Evolutionary conservation across 1,140 invertebrate genomes (phyloP).

Genomic region (Drosophila murphyi): DNA sequence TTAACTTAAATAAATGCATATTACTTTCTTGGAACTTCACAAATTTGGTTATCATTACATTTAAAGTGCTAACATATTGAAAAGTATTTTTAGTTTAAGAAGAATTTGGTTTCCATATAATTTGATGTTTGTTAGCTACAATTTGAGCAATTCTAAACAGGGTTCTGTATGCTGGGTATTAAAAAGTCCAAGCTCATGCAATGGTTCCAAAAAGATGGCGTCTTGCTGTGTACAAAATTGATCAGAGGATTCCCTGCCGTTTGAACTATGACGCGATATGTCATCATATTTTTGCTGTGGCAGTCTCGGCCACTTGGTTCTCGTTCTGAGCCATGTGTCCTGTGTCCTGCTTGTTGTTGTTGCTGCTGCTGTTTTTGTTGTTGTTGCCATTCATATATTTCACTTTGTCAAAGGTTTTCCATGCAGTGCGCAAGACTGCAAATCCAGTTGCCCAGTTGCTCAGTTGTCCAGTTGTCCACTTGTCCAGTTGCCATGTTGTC

Average conservation of each 20-base stretch:
- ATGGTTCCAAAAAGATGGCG: slow-evolving; percentile 79
- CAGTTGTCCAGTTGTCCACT: slow-evolving; percentile 13
- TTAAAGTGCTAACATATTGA: too few relatives aligned
- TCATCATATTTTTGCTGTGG: slow-evolving; percentile 83
- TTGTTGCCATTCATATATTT: slow-evolving; percentile 68
- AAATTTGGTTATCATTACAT: too few relatives aligned
- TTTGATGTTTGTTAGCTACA: background rate
- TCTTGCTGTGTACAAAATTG: slow-evolving; percentile 84
- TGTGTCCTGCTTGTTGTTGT: slow-evolving; percentile 2
- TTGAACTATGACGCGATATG: slow-evolving; percentile 85
- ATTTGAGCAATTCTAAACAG: background rate
- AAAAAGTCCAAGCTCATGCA: slow-evolving; percentile 19
- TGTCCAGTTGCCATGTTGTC: slow-evolving; percentile 8
- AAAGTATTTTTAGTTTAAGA: too few relatives aligned
- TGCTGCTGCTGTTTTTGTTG: slow-evolving; percentile 10
- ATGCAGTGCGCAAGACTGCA: slow-evolving; percentile 57
- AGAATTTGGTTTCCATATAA: too few relatives aligned
- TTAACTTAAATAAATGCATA: too few relatives aligned
- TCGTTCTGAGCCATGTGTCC: slow-evolving; percentile 1
- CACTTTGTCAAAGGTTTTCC: slow-evolving; percentile 67
- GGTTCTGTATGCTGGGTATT: background rate
- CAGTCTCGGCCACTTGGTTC: slow-evolving; percentile 40
- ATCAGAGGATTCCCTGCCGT: slow-evolving; percentile 84
- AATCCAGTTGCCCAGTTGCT: slow-evolving; percentile 20
- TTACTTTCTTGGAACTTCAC: too few relatives aligned